Evolutionary conservation across 2,888 invertebrate genomes (phyloP), one percentile per base, ranked within the genome.

Genomic region (Malachius bipustulatus): DNA sequence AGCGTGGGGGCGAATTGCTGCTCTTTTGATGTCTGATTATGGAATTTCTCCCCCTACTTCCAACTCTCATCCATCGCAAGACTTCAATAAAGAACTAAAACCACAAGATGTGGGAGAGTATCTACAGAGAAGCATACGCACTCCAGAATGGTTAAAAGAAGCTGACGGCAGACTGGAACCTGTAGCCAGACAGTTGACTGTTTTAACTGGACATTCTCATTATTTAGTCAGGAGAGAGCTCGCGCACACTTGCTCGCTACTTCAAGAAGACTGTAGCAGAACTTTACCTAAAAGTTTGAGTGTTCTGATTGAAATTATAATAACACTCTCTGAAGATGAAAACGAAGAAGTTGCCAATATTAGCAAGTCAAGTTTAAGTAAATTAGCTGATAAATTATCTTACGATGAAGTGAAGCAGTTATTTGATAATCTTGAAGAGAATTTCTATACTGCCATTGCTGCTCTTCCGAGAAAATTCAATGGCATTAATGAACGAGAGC

Each of bases 241-340:
- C n/a, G n/a, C n/a, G n/a, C n/a, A n/a, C n/a, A n/a, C n/a, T n/a
- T n/a, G n/a, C 12, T 15, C 3, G 8, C 12, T 36, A 13, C 24
- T 19, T 34, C 9, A 2, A 13, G 28, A 36, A 36, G 37, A 38
- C 43, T 30, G 37, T 55, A 61, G 41, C 37, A 76, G 77, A 38
- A 75, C 78, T 40, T 70, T 82, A 63, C 66, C 67, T 12, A 60
- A 65, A 0, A 76, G 75, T 32, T 62, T 75, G 30, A 61, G 71
- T n/a, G 59, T 69, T 41, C 62, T 77, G 4, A 57, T 83, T 2
- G 82, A 83, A 56, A 70, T 77, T 16, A 57, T 82, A 4, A 71
- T 85, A 41, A 66, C 74, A 0, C 59, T 84, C 15, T 71, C 77
- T 0, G 75, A 78, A 53, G 83, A 85, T 59, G 71, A 71, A 4